Conservation (phyloP, 2,113 vertebrate species). For the Barbus barbus region DNA sequence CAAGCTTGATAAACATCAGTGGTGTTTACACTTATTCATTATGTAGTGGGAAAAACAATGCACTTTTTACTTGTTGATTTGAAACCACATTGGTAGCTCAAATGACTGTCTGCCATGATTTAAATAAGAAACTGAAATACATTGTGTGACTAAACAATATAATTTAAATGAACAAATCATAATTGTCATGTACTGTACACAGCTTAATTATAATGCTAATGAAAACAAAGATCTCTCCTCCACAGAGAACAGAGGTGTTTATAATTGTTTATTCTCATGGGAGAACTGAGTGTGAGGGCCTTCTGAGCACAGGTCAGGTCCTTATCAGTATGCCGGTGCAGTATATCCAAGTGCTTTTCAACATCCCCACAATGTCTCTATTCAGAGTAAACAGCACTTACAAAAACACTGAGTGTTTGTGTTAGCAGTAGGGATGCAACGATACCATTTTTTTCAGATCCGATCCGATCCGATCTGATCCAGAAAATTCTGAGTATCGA, state of each 20-base stretch:
- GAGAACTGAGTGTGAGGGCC: background rate
- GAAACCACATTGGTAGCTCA: background rate
- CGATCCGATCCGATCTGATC: no score
- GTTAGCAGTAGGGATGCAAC: no score
- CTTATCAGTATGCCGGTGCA: conserved; percentile 4
- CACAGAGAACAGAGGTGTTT: background rate
- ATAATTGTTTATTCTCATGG: conserved; percentile 6
- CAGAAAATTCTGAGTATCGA: no score
- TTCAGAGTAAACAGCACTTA: conserved; percentile 21
- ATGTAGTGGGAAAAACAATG: conserved; percentile 2
- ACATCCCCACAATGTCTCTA: background rate
- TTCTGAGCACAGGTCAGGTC: conserved; percentile 16
- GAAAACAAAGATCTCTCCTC: background rate
- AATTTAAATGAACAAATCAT: background rate
- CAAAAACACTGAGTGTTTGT: background rate
- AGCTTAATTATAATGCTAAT: background rate
- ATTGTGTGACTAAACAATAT: background rate
- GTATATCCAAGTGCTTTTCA: conserved; percentile 7
- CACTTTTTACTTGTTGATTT: background rate
- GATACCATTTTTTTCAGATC: no score
- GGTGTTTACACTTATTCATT: background rate
- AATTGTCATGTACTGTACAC: background rate
- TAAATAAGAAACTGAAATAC: background rate
- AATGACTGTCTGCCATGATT: background rate
- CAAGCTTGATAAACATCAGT: background rate